Conservation (phyloP, 2,113 vertebrate genomes). For the Bettongia penicillata region DNA sequence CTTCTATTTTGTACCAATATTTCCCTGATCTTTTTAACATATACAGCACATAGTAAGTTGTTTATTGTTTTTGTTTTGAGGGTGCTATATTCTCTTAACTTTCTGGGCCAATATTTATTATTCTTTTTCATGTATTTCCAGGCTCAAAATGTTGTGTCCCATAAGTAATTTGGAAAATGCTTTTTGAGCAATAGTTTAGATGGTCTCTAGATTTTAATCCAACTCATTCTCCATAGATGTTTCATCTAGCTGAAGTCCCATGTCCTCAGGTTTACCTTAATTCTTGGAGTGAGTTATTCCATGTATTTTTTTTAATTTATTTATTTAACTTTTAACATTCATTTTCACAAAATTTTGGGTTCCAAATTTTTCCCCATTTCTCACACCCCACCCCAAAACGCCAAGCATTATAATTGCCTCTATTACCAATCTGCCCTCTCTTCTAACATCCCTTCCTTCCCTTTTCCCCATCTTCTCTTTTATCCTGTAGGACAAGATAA, state of each 20-base stretch:
- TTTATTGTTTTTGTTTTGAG: background rate
- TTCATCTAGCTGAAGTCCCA: background rate
- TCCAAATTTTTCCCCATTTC: too few relatives aligned
- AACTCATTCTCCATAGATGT: background rate
- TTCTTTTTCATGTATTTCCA: background rate
- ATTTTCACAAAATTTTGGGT: too few relatives aligned
- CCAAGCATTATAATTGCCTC: too few relatives aligned
- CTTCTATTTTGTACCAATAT: too few relatives aligned
- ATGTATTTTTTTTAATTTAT: background rate
- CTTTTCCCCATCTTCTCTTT: too few relatives aligned
- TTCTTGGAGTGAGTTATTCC: background rate
- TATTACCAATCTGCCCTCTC: too few relatives aligned
- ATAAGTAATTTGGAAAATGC: background rate
- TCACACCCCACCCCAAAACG: too few relatives aligned
- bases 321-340: too few relatives aligned
- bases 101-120: background rate
- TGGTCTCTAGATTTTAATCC: background rate
- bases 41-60: background rate
- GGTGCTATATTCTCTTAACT: background rate
- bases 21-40: background rate
- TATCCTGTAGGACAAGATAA: too few relatives aligned
- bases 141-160: background rate
- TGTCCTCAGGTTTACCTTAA: background rate
- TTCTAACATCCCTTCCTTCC: too few relatives aligned
- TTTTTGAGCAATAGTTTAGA: background rate